phyloP scores from a whole-genome alignment of 1,140 invertebrate genomes.

The Micrasema longulum region DNA sequence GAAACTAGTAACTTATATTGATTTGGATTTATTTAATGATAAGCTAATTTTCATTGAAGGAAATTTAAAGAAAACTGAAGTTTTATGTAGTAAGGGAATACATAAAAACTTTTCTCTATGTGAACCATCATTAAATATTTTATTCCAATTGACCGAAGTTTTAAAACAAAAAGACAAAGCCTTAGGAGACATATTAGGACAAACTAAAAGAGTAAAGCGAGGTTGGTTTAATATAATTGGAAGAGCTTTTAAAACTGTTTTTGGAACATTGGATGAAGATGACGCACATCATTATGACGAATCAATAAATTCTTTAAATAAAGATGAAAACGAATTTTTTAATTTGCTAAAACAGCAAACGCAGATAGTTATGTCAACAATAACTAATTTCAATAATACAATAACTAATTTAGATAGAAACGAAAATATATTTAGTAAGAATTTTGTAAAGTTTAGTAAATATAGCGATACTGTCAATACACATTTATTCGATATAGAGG shows the following conservation, averaged over 20 bases:
- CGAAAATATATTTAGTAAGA: background rate
- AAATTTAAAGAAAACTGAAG: background rate
- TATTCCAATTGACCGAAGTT: background rate
- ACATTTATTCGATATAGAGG: background rate
- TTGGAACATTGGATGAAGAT: constrained; percentile 47
- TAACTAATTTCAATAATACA: constrained; percentile 49
- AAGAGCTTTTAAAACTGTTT: constrained; percentile 39
- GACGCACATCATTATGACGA: constrained; percentile 50
- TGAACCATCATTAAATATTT: background rate
- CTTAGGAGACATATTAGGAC: background rate
- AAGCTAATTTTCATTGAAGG: background rate
- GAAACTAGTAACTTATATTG: background rate
- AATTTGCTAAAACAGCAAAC: constrained; percentile 50
- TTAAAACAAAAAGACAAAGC: background rate
- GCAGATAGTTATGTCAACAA: constrained; percentile 41
- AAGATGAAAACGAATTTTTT: constrained; percentile 43
- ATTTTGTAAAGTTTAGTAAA: background rate
- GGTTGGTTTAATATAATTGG: constrained; percentile 26
- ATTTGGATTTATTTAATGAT: background rate
- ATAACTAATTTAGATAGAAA: background rate
- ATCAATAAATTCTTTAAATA: constrained; percentile 41
- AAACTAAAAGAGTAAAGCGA: background rate
- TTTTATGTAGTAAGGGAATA: background rate
- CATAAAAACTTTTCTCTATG: background rate
- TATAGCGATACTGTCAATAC: background rate